A percentile compares a stretch with the other conserved stretches of the same genome.
Conservation (phyloP, 2,888 invertebrate genomes). For the Dicyrtoma fusca region DNA sequence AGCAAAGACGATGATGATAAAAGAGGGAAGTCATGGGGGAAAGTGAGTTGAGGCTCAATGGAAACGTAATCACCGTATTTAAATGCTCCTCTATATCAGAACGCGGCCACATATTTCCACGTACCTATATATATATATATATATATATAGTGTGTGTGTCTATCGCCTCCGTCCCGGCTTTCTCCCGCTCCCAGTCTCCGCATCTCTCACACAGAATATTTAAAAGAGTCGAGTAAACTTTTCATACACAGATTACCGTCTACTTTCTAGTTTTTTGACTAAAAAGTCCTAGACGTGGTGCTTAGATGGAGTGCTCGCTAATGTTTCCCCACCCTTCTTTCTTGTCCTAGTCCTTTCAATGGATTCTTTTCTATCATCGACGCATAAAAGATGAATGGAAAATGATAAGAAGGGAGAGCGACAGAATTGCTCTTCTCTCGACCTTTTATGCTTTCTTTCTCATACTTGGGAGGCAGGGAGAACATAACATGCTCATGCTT, state of each 20-base stretch:
- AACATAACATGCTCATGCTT: not conserved
- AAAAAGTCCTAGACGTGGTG: not conserved
- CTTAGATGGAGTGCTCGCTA: conserved; percentile 7
- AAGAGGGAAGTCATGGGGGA: conserved; percentile 10
- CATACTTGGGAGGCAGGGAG: not conserved
- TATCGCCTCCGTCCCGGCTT: no score
- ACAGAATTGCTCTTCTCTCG: conserved; percentile 10
- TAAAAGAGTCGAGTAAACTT: not conserved
- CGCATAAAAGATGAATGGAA: conserved; percentile 26
- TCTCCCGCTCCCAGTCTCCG: not conserved
- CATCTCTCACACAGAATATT: no score
- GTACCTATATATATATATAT: no score
- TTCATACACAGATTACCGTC: not conserved
- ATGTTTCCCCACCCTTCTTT: conserved; percentile 3
- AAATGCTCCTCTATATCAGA: conserved; percentile 12
- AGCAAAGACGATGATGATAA: no score
- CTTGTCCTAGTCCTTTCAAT: conserved; percentile 15
- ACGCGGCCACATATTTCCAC: no score
- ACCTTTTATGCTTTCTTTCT: conserved; percentile 9
- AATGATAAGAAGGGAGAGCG: conserved; percentile 19
- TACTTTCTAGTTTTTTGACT: not conserved
- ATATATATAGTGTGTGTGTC: no score
- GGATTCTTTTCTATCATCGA: conserved; percentile 25
- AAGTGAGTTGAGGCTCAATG: conserved; percentile 18
- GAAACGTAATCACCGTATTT: conserved; percentile 25